Evolutionary conservation across 2,888 invertebrate genomes (phyloP).

Genomic region (Trissolcus japonicus): DNA sequence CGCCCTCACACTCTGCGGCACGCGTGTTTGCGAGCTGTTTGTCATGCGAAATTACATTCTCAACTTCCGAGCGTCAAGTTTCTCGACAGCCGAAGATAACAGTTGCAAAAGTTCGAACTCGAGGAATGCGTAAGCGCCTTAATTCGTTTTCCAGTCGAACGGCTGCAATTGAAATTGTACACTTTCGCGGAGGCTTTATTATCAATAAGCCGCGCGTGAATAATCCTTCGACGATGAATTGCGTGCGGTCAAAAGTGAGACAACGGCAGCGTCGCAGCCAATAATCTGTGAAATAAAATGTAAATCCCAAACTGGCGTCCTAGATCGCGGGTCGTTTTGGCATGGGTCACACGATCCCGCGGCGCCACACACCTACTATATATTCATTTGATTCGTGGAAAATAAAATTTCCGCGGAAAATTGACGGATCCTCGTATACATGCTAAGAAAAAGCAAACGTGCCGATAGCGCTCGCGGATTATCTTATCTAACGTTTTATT

Average conservation of each 20-base stretch:
- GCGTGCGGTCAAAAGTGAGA: conserved; percentile 21
- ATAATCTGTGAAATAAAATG: conserved; percentile 54
- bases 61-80: conserved; percentile 28
- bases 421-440: conserved; percentile 41
- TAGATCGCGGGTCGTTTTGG: conserved; percentile 27
- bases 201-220: conserved; percentile 11
- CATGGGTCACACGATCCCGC: conserved; percentile 31
- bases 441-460: conserved; percentile 46
- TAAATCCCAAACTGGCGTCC: conserved; percentile 18
- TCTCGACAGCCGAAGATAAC: conserved; percentile 20
- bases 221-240: conserved; percentile 13
- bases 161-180: conserved; percentile 17
- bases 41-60: conserved; percentile 31
- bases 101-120: conserved; percentile 21
- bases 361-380: conserved; percentile 29
- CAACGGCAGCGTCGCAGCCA: conserved; percentile 21
- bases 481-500: conserved; percentile 44
- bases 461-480: conserved; percentile 31
- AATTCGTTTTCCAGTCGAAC: conserved; percentile 18
- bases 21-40: conserved; percentile 4
- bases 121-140: conserved; percentile 10
- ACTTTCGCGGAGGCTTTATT: conserved; percentile 11
- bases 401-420: conserved; percentile 7
- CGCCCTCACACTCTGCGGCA: not conserved
- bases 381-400: conserved; percentile 49